Evolutionary conservation across 2,113 vertebrate genomes (phyloP).

Genomic region (Balaenoptera acutorostrata): DNA sequence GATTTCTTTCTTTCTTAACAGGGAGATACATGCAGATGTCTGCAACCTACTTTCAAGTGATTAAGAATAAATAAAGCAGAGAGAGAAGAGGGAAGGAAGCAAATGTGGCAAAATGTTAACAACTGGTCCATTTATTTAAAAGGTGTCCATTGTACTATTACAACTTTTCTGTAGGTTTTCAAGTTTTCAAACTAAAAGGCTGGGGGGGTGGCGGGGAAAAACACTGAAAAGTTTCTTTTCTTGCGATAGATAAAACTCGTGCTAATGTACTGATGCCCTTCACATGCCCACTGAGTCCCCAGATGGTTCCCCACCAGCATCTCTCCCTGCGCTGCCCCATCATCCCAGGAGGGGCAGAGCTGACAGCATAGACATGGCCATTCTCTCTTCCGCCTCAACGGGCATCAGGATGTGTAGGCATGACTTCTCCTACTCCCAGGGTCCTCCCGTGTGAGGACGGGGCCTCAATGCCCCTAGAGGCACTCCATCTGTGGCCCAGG

Average conservation of each 20-base stretch:
- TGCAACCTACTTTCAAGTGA: background rate
- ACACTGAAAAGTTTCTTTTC: background rate
- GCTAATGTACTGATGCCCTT: background rate
- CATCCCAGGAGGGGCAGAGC: too few species aligned
- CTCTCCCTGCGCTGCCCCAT: background rate
- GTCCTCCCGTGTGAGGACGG: background rate
- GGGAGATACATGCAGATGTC: background rate
- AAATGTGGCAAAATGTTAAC: background rate
- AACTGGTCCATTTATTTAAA: background rate
- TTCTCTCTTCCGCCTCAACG: background rate
- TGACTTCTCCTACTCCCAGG: background rate
- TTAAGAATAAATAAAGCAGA: background rate
- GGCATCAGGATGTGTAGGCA: background rate
- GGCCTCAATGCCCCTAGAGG: background rate
- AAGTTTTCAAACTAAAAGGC: background rate
- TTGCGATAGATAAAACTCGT: background rate
- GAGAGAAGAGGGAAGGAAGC: background rate
- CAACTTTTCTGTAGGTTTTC: background rate
- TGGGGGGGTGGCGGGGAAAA: background rate
- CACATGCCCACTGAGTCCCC: background rate
- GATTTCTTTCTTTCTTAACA: background rate
- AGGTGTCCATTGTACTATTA: background rate
- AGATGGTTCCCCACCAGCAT: background rate
- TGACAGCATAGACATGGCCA: accelerated
- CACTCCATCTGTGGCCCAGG: background rate